These are phyloP conservation scores for Idaea biselata DNA, from an alignment of 2,888 invertebrate species.

Conservation along the genomic window DNA sequence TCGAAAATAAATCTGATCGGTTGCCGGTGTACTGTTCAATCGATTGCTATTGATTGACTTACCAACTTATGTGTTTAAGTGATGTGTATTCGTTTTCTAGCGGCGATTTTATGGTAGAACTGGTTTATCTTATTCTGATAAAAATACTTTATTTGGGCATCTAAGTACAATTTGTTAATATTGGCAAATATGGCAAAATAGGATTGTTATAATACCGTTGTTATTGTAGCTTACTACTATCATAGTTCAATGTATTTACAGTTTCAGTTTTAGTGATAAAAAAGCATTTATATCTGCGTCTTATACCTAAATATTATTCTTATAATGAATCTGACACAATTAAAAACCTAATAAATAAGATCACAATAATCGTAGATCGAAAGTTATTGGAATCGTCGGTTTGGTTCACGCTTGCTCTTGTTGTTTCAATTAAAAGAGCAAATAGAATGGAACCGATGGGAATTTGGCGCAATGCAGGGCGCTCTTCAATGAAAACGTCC, in stretches of 20 bases:
- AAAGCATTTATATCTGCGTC: not conserved
- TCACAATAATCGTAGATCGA: not conserved
- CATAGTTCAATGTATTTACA: not conserved
- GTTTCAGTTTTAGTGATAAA: not conserved
- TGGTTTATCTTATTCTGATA: conserved; percentile 65
- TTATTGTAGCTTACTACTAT: not conserved
- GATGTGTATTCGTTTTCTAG: conserved; percentile 70
- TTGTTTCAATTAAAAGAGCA: conserved; percentile 62
- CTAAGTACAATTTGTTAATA: conserved; percentile 22
- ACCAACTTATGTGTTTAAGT: conserved; percentile 55
- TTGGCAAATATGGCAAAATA: conserved; percentile 12
- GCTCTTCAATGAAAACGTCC: conserved; percentile 56
- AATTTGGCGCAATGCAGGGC: conserved; percentile 77
- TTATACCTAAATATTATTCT: not conserved
- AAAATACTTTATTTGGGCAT: conserved; percentile 37
- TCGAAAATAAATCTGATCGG: conserved; percentile 51
- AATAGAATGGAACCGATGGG: conserved; percentile 61
- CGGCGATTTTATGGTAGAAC: conserved; percentile 63
- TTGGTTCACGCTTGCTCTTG: conserved; percentile 36
- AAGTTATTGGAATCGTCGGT: not conserved
- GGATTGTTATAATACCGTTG: conserved; percentile 7
- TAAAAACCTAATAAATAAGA: conserved; percentile 27
- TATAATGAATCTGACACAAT: conserved; percentile 5
- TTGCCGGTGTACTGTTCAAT: conserved; percentile 35
- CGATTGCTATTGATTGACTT: conserved; percentile 27